Evolutionary conservation across 1,140 invertebrate genomes (phyloP).

Genomic region (Cydia pomonella): DNA sequence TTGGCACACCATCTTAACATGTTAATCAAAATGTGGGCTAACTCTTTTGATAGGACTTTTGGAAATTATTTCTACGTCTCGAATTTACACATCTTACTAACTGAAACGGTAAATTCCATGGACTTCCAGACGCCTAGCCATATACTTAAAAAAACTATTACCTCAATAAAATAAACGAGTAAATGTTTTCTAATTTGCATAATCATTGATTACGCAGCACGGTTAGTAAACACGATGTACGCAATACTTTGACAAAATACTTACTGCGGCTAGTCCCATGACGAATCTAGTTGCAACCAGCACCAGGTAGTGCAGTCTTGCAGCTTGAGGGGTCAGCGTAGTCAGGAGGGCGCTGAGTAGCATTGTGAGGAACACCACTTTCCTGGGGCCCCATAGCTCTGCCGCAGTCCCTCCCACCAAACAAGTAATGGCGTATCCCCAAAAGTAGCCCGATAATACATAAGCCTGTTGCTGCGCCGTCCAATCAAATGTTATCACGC

Average conservation of each 20-base stretch:
- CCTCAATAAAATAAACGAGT: slow-evolving; percentile 32
- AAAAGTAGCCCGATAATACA: slow-evolving; percentile 69
- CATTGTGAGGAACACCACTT: slow-evolving; percentile 86
- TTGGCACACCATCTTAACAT: not conserved
- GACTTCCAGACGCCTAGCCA: not conserved
- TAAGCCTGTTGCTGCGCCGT: slow-evolving; percentile 68
- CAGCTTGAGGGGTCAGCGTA: slow-evolving; percentile 84
- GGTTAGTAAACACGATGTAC: slow-evolving; percentile 3
- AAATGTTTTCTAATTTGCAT: slow-evolving; percentile 34
- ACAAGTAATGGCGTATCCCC: slow-evolving; percentile 80
- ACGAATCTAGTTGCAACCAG: slow-evolving; percentile 84
- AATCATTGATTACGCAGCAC: slow-evolving; percentile 14
- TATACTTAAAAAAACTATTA: slow-evolving; percentile 3
- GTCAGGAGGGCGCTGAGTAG: slow-evolving; percentile 86
- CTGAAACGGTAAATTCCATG: not conserved
- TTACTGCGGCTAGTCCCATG: slow-evolving; percentile 85
- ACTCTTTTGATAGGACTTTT: not conserved
- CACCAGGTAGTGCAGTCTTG: slow-evolving; percentile 82
- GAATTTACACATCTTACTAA: not conserved
- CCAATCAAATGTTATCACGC: slow-evolving; percentile 66
- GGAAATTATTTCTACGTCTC: not conserved
- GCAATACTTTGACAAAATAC: slow-evolving; percentile 43
- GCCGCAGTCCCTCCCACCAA: slow-evolving; percentile 87
- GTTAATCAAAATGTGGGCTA: not conserved
- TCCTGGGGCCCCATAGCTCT: slow-evolving; percentile 86